Conservation (phyloP, 2,888 invertebrate genomes). For the Campopleginae sp. region DNA sequence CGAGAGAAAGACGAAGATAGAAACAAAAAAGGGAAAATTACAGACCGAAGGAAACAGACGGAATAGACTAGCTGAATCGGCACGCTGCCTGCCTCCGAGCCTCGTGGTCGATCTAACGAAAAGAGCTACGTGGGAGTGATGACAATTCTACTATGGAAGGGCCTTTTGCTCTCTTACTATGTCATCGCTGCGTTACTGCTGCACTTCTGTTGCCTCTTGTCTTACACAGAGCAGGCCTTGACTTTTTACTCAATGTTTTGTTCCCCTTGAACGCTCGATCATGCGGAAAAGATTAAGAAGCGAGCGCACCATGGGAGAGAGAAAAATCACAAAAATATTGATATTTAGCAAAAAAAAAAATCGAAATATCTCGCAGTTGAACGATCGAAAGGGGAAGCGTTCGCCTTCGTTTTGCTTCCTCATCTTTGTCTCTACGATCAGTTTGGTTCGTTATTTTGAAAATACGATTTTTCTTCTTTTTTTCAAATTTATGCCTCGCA, state of each 20-base stretch:
- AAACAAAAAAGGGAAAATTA: conserved; percentile 19
- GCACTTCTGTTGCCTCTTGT: conserved; percentile 59
- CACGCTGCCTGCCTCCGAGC: conserved; percentile 42
- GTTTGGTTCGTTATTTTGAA: too few species aligned
- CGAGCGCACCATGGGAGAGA: neutral
- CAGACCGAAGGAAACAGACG: conserved; percentile 9
- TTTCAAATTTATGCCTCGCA: too few species aligned
- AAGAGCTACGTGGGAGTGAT: conserved; percentile 66
- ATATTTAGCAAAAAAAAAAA: neutral
- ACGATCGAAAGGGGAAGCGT: neutral
- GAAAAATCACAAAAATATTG: conserved; percentile 33
- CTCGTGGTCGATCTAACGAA: conserved; percentile 60
- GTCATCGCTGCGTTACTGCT: conserved; percentile 61
- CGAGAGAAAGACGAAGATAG: conserved; percentile 21
- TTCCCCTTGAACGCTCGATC: conserved; percentile 17
- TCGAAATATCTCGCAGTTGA: neutral
- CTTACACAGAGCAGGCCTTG: conserved; percentile 62
- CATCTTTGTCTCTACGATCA: too few species aligned
- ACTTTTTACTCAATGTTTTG: conserved; percentile 64
- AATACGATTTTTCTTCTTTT: too few species aligned
- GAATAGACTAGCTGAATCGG: conserved; percentile 5
- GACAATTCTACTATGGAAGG: conserved; percentile 52
- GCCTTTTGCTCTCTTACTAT: conserved; percentile 45
- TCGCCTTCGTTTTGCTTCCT: too few species aligned
- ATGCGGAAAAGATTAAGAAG: neutral